These are phyloP conservation scores for Halichoerus grypus DNA, from an alignment of 2,113 vertebrate genomes.

Conservation along the genomic window DNA sequence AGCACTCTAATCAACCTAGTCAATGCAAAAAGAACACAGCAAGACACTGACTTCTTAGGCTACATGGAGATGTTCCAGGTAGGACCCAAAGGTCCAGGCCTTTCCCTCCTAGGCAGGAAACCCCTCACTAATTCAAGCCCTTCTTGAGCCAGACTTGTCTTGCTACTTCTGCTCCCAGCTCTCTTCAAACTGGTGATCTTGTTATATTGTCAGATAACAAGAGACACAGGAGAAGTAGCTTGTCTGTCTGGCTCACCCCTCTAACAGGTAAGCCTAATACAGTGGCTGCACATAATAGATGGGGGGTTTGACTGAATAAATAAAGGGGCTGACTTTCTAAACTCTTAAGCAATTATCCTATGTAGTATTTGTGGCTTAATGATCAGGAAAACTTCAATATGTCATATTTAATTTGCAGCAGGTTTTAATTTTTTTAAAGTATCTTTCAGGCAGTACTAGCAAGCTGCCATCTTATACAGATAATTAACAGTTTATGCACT, in stretches of 20 bases:
- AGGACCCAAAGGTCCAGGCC: neutral
- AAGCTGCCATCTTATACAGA: neutral
- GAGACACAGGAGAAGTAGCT: neutral
- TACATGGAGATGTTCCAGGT: neutral
- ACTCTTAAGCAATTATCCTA: neutral
- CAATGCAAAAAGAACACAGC: neutral
- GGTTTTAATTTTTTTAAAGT: neutral
- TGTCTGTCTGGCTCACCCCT: neutral
- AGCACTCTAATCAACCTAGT: neutral
- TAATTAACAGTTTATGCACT: neutral
- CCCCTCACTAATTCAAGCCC: neutral
- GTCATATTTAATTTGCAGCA: neutral
- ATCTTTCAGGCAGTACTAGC: neutral
- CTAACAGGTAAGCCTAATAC: neutral
- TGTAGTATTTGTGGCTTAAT: neutral
- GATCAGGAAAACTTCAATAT: neutral
- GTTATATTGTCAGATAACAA: neutral
- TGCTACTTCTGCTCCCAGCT: neutral
- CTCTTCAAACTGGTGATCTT: neutral
- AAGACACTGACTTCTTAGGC: neutral
- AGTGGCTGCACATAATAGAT: neutral
- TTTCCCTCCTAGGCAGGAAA: neutral
- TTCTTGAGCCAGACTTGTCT: neutral
- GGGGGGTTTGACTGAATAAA: neutral
- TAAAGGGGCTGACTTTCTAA: neutral